Conservation (phyloP, 1,140 invertebrate genomes). For the Sarcophaga bullata region DNA sequence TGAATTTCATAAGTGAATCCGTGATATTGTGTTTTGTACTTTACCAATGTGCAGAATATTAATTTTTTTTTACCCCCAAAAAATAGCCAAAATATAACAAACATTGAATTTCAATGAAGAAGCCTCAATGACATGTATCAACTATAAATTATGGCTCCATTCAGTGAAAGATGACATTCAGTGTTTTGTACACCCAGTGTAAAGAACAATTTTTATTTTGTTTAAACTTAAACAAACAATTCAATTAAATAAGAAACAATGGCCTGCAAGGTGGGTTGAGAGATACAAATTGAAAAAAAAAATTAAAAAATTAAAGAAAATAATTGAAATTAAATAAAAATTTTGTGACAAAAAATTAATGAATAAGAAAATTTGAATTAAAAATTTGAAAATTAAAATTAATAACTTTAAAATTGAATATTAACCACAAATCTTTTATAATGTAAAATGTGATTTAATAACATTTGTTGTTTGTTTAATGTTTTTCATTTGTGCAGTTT, state of each 20-base stretch:
- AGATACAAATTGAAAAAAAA: not conserved
- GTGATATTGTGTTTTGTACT: not conserved
- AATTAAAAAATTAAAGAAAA: not conserved
- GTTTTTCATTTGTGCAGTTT: conserved; percentile 37
- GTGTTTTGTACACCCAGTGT: conserved; percentile 37
- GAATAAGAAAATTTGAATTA: not conserved
- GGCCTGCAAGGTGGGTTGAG: conserved; percentile 43
- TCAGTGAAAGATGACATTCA: conserved; percentile 39
- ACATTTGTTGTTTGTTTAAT: not conserved
- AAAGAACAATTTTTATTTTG: conserved; percentile 27
- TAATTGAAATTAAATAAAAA: not conserved
- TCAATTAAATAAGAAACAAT: conserved; percentile 35
- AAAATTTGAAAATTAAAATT: not conserved
- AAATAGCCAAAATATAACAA: conserved; percentile 15
- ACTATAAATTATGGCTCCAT: conserved; percentile 41
- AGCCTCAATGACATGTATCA: conserved; percentile 40
- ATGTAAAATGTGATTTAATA: no score
- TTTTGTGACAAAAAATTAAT: no score
- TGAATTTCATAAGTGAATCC: no score
- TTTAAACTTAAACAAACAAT: conserved; percentile 38
- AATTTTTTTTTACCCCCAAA: not conserved
- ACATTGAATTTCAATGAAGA: conserved; percentile 45
- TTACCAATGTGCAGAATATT: not conserved
- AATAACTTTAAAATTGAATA: no score
- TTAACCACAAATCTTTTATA: no score